phyloP scores from a whole-genome alignment of 2,797 vertebrate genomes.

The Diplodus puntazzo region DNA sequence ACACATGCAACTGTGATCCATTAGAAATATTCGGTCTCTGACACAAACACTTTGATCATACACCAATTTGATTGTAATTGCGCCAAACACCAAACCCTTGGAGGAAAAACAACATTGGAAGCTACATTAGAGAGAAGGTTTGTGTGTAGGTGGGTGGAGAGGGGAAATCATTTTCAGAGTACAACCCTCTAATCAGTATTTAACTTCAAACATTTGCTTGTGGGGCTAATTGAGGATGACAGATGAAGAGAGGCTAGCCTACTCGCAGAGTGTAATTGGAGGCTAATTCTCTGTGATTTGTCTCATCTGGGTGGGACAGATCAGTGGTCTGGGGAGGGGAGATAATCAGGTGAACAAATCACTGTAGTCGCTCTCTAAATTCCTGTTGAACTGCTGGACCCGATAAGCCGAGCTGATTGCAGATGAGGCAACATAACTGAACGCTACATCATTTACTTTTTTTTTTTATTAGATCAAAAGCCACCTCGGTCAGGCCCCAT shows the following conservation, averaged over 20 bases:
- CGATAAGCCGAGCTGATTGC: slow-evolving; percentile 60
- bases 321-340: slow-evolving; percentile 72
- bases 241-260: slow-evolving; percentile 68
- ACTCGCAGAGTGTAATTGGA: slow-evolving; percentile 72
- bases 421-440: slow-evolving; percentile 42
- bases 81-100: slow-evolving; percentile 29
- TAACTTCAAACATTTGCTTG: slow-evolving; percentile 79
- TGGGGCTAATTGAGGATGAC: slow-evolving; percentile 76
- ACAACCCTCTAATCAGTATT: slow-evolving; percentile 78
- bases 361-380: slow-evolving; percentile 61
- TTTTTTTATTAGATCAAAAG: slow-evolving; percentile 22
- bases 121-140: slow-evolving; percentile 39
- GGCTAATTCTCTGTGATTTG: slow-evolving; percentile 79
- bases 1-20: slow-evolving; percentile 18
- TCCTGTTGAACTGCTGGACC: slow-evolving; percentile 63
- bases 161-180: slow-evolving; percentile 59
- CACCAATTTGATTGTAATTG: slow-evolving; percentile 61
- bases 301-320: slow-evolving; percentile 75
- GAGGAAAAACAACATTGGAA: slow-evolving; percentile 35
- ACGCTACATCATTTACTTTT: slow-evolving; percentile 8
- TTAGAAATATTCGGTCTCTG: slow-evolving; percentile 37
- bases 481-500: slow-evolving; percentile 19
- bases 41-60: slow-evolving; percentile 54
- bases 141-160: slow-evolving; percentile 45
- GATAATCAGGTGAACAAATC: slow-evolving; percentile 80